Evolutionary conservation across 2,113 vertebrate genomes (phyloP).

Genomic region (Balaenoptera acutorostrata): DNA sequence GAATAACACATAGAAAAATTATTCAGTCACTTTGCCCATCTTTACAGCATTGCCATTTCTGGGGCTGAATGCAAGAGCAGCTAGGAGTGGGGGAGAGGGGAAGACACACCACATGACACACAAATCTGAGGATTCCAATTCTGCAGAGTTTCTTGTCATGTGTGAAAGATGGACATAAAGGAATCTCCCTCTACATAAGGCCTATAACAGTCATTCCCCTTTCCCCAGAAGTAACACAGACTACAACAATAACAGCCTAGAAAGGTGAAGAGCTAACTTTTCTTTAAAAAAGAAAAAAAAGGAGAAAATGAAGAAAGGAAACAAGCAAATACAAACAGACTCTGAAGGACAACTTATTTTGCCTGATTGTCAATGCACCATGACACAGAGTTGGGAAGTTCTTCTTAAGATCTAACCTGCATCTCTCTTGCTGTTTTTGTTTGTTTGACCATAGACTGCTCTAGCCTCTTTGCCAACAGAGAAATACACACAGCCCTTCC

Average conservation of each 20-base stretch:
- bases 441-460: not conserved
- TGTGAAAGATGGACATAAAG: not conserved
- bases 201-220: not conserved
- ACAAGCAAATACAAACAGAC: not conserved
- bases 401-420: not conserved
- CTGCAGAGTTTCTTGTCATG: not conserved
- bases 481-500: not conserved
- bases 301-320: not conserved
- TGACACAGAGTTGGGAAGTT: not conserved
- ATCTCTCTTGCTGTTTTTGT: not conserved
- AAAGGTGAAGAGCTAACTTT: not conserved
- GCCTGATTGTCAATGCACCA: not conserved
- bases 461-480: not conserved
- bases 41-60: not conserved
- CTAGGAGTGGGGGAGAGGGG: not conserved
- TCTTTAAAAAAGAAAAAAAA: not conserved
- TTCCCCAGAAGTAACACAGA: not conserved
- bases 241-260: not conserved
- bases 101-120: fast-evolving
- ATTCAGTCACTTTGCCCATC: not conserved
- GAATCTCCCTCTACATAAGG: not conserved
- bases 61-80: fast-evolving
- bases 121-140: not conserved
- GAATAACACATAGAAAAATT: not conserved
- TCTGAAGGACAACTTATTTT: not conserved